Percentiles rank a stretch among this genome's conserved stretches.
phyloP scores from a whole-genome alignment of 2,113 vertebrate species.

The Sula dactylatra region DNA sequence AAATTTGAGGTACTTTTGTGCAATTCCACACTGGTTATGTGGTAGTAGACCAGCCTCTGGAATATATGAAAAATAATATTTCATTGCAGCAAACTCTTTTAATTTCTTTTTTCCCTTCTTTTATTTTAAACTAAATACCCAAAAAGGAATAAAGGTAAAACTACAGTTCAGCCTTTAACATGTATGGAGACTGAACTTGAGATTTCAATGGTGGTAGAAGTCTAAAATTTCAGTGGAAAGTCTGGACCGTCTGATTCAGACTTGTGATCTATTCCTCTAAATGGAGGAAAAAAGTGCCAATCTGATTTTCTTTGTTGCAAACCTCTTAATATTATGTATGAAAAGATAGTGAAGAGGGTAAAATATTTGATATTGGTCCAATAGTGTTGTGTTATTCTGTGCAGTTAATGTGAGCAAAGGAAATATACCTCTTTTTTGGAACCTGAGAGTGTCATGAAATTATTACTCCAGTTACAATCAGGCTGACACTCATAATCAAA shows the following conservation, averaged over 20 bases:
- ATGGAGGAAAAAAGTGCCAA: background rate
- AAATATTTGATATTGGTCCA: background rate
- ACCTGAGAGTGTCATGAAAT: background rate
- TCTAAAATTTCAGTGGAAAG: background rate
- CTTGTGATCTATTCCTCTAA: background rate
- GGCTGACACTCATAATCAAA: background rate
- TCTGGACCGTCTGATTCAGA: background rate
- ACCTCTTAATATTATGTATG: background rate
- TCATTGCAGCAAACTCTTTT: background rate
- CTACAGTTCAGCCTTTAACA: background rate
- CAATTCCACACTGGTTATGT: background rate
- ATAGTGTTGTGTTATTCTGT: background rate
- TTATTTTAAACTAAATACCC: background rate
- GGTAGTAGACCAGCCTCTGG: background rate
- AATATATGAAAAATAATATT: background rate
- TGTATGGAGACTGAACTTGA: background rate
- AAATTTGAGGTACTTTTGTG: background rate
- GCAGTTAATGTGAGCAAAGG: background rate
- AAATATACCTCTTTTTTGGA: background rate
- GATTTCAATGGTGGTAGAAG: background rate
- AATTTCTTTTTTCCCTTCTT: background rate
- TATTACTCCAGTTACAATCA: background rate
- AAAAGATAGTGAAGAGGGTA: background rate
- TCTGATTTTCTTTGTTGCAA: background rate
- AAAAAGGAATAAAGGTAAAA: background rate